A percentile compares a stretch with the other conserved stretches of the same genome.
These are phyloP conservation scores for Bradypodion ventrale DNA, from an alignment of 2,797 vertebrate species.

Conservation along the genomic window DNA sequence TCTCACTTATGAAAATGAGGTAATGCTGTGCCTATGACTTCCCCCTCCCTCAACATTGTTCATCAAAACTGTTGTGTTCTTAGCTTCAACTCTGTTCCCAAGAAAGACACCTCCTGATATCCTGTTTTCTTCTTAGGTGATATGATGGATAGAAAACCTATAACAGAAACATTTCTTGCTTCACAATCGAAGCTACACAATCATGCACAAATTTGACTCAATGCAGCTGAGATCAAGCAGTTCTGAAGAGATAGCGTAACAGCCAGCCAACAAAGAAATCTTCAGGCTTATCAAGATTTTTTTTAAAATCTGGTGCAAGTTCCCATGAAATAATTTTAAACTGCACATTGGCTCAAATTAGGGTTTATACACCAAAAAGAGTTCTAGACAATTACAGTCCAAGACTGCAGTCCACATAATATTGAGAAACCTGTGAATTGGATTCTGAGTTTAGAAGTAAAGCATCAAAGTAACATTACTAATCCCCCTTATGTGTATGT, in stretches of 20 bases:
- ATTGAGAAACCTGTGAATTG: background rate
- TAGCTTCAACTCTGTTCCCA: background rate
- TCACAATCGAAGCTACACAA: background rate
- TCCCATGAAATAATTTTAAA: background rate
- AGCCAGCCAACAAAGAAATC: background rate
- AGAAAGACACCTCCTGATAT: background rate
- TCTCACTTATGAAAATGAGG: too few relatives aligned
- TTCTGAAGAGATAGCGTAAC: background rate
- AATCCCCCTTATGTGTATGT: too few relatives aligned
- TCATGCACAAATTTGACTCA: background rate
- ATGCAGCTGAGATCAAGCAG: background rate
- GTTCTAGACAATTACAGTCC: background rate
- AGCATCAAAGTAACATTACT: too few relatives aligned
- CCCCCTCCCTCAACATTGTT: background rate
- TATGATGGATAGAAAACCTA: background rate
- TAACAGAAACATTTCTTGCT: background rate
- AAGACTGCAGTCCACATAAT: background rate
- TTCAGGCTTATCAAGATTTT: background rate
- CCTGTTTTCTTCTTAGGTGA: background rate
- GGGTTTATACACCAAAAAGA: background rate
- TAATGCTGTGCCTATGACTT: background rate
- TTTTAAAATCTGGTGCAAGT: too few relatives aligned
- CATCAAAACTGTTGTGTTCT: background rate
- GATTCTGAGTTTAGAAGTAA: too few relatives aligned
- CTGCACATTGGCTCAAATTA: background rate